Percentiles rank a stretch among this genome's conserved stretches.
These are phyloP conservation scores for Drosophila navojoa DNA, from an alignment of 1,140 invertebrate genomes.

Conservation along the genomic window DNA sequence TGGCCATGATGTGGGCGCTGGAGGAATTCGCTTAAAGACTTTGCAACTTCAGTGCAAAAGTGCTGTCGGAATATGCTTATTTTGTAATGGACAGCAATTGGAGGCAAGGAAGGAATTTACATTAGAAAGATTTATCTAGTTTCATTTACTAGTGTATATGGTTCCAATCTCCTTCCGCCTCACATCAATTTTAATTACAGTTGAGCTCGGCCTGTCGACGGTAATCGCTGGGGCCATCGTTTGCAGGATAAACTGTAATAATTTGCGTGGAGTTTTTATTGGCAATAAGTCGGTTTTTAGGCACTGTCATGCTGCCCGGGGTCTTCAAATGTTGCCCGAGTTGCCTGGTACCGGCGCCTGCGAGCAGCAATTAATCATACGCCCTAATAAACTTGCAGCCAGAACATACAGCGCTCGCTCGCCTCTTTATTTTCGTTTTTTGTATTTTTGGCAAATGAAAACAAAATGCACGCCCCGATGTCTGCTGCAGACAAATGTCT, in stretches of 20 bases:
- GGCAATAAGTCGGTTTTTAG: conserved; percentile 42
- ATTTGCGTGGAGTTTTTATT: conserved; percentile 67
- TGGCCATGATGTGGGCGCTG: not conserved
- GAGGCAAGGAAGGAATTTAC: too few species aligned
- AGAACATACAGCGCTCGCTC: conserved; percentile 35
- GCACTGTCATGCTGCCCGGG: conserved; percentile 5
- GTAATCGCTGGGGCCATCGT: conserved; percentile 52
- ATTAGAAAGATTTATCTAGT: too few species aligned
- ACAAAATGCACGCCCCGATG: conserved; percentile 76
- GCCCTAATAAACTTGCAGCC: conserved; percentile 67
- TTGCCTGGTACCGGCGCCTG: conserved; percentile 58
- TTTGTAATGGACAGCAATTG: too few species aligned
- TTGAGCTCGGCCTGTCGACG: conserved; percentile 10
- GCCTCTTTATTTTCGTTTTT: conserved; percentile 12
- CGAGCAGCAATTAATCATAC: conserved; percentile 74
- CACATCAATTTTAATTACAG: conserved; percentile 68
- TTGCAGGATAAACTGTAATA: conserved; percentile 69
- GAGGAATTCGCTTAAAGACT: conserved; percentile 1
- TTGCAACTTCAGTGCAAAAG: not conserved
- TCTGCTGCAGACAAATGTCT: conserved; percentile 76
- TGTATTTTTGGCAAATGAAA: conserved; percentile 63
- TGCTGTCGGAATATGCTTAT: too few species aligned
- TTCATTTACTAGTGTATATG: not conserved
- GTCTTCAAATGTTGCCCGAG: conserved; percentile 43
- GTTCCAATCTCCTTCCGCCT: not conserved